A percentile compares a stretch with the other conserved stretches of the same genome.
Evolutionary conservation across 1,140 invertebrate genomes (phyloP).

Genomic region (Riptortus pedestris): DNA sequence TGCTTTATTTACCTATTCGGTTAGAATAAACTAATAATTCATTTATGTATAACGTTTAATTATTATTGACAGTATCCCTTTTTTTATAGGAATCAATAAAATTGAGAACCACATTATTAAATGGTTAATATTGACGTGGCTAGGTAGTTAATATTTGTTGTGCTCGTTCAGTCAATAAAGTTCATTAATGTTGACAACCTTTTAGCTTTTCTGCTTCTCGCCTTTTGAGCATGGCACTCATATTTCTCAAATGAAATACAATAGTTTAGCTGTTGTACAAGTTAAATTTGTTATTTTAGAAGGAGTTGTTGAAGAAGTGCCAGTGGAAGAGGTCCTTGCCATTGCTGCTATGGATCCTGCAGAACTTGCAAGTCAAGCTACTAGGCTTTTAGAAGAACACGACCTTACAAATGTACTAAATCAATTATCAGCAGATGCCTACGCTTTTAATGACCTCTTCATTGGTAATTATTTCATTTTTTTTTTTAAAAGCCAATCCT

Average conservation of each 20-base stretch:
- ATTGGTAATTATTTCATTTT: slow-evolving; percentile 52
- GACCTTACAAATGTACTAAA: slow-evolving; percentile 80
- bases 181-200: neutral
- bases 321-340: slow-evolving; percentile 38
- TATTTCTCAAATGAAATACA: too few species aligned
- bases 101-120: too few species aligned
- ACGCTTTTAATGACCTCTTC: slow-evolving; percentile 85
- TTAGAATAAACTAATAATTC: too few species aligned
- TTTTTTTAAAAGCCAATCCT: slow-evolving; percentile 28
- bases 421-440: slow-evolving; percentile 75
- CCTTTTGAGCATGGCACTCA: neutral
- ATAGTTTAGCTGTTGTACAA: too few species aligned
- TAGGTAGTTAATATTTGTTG: too few species aligned
- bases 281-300: slow-evolving; percentile 29
- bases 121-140: too few species aligned
- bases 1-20: too few species aligned
- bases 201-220: neutral
- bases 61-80: too few species aligned
- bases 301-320: slow-evolving; percentile 32
- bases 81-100: too few species aligned
- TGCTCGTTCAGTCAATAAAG: too few species aligned
- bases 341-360: slow-evolving; percentile 42
- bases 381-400: slow-evolving; percentile 60
- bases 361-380: slow-evolving; percentile 41
- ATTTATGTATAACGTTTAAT: too few species aligned